Conservation (phyloP, 2,113 vertebrate genomes). For the Sisor rabdophorus region DNA sequence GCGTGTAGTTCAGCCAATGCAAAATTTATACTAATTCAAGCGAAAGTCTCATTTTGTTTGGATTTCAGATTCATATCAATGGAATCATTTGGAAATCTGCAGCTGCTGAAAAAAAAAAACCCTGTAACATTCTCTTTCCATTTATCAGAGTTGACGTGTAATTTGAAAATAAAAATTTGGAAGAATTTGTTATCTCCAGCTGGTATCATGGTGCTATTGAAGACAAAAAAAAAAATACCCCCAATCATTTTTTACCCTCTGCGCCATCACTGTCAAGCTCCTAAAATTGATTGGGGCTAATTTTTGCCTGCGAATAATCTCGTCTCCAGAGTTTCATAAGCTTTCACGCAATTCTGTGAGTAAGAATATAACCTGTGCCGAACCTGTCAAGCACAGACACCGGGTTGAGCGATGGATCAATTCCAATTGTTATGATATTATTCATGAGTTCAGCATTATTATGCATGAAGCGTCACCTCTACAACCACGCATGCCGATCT, state of each 20-base stretch:
- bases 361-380: constrained; percentile 10
- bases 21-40: constrained; percentile 1
- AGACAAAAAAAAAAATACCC: not conserved
- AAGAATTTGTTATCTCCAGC: not conserved
- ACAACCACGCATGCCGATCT: constrained; percentile 44
- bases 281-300: constrained; percentile 23
- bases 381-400: constrained; percentile 34
- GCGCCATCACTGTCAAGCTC: constrained; percentile 11
- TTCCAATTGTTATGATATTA: constrained; percentile 55
- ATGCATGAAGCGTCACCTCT: constrained; percentile 32
- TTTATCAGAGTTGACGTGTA: not conserved
- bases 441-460: constrained; percentile 52
- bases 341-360: not conserved
- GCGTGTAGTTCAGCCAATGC: not conserved
- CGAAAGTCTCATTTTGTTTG: not conserved
- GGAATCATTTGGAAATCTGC: not conserved
- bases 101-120: no score
- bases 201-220: not conserved
- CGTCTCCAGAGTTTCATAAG: constrained; percentile 2
- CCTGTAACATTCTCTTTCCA: not conserved
- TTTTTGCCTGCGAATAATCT: constrained; percentile 28
- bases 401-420: constrained; percentile 48
- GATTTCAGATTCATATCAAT: not conserved
- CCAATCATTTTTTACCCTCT: not conserved
- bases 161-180: not conserved